Conservation (phyloP, 2,113 vertebrate genomes). For the Pelodiscus sinensis region DNA sequence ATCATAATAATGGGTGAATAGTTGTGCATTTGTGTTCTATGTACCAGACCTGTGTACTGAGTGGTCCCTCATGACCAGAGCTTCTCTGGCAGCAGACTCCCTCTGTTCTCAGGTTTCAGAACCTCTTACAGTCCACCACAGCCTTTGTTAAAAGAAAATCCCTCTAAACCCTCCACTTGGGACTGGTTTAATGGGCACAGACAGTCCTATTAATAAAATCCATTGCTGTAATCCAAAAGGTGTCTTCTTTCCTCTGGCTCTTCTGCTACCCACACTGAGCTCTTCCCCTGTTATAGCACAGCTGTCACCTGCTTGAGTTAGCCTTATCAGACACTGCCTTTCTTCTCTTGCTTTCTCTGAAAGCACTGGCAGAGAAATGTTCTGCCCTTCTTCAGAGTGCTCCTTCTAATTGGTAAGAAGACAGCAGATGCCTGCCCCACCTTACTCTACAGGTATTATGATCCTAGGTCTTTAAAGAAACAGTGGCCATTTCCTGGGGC, state of each 20-base stretch:
- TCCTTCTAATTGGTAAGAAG: not conserved
- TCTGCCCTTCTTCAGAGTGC: not conserved
- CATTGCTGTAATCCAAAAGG: not conserved
- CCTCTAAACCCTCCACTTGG: not conserved
- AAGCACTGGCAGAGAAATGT: not conserved
- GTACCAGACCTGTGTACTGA: not conserved
- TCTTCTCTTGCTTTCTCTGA: not conserved
- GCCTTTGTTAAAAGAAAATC: not conserved
- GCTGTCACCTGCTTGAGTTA: not conserved
- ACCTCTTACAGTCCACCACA: not conserved
- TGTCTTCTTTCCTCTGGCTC: not conserved
- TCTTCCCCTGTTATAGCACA: not conserved
- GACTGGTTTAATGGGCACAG: not conserved
- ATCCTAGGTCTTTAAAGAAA: not conserved
- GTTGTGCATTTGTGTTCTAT: not conserved
- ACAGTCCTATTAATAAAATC: not conserved
- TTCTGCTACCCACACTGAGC: not conserved
- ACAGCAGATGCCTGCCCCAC: not conserved
- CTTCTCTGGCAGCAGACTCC: not conserved
- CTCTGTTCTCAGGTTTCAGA: not conserved
- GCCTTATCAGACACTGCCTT: not conserved
- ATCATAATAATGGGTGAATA: not conserved
- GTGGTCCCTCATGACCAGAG: not conserved
- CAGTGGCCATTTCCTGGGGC: not conserved
- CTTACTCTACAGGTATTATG: not conserved